Base-by-base conservation (phyloP, 30 jellyfish, hydroid and myxozoan species). In the Clytia hemisphaerica region DNA sequence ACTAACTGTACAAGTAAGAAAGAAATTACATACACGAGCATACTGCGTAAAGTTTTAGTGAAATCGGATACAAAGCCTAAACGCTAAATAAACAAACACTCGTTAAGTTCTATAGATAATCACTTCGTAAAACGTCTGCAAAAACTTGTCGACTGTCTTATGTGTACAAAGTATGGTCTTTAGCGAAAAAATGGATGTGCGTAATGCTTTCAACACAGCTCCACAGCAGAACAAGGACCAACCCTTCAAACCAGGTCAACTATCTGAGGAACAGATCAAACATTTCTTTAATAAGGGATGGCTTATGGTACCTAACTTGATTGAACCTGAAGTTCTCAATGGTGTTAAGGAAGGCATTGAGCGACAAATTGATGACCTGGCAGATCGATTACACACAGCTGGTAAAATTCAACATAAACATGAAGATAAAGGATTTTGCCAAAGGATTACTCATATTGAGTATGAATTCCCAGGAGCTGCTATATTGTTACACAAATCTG, bases 221-320 rank as follows among this genome's bases (percentile, higher is more conserved):
- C n/a, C n/a, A n/a, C n/a, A n/a, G n/a, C n/a, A n/a, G n/a, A n/a
- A n/a, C n/a, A n/a, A n/a, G n/a, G n/a, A n/a, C n/a, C n/a, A n/a
- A n/a, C n/a, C n/a, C n/a, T n/a, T n/a, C n/a, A 72, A 72, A 42
- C 75, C 64, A 54, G 84, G 84, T 6, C 84, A 72, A 37, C 46
- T 72, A 27, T 33, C 84, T 2, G 55, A 54, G 2, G 47, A 59
- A n/a, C 75, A 72, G 32, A 29, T 68, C 4, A 18, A 29, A 36
- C 80, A 68, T 26, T 68, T 21, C 63, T 68, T 68, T 68, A 48
- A 46, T 2, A 26, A 68, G 80, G 80, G 46, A 68, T 48, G 19
- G n/a, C 37, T 76, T 7, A 34, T 76, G 33, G 90, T 76, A 18
- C 47, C 63, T 16, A 73, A 76, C 44, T 54, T 45, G 12, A 62